Evolutionary conservation across 2,888 invertebrate genomes (phyloP), one percentile per base, ranked within the genome.

Genomic region (Xanthorhoe designata): DNA sequence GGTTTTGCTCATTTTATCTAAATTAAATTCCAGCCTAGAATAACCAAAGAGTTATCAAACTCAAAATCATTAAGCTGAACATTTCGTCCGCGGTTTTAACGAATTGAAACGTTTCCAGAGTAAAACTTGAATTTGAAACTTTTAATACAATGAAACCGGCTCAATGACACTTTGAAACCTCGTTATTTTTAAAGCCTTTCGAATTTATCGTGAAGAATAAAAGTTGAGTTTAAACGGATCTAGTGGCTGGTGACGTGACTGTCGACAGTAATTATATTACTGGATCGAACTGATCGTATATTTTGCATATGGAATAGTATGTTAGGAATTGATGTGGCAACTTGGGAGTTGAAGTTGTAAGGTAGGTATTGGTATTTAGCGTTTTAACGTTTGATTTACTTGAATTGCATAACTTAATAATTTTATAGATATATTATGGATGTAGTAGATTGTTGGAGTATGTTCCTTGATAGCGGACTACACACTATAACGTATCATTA

Each of bases 141-240:
- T 78, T 75, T 71, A 70, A 72, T 72, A 72, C 60, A 68, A 72
- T 64, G 58, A 61, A 38, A 58, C 55, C 64, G 53, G 61, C 50
- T 69, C 65, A 68, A 42, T 71, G 70, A 68, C 73, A 72, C 35
- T 75, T 69, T 45, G 17, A 57, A 69, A 67, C 47, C 69, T 75
- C 71, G 68, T 79, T 76, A 80, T 79, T 78, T 78, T 73, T 67
- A 62, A 73, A 72, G 71, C 55, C 57, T 65, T 56, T 68, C 57
- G 19, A 62, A 61, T 72, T 58, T 70, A 72, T 72, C 60, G 62
- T 60, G 60, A 61, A 64, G 66, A 17, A 56, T 15, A 24, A 35
- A 42, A 42, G 13, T 42, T 13, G 13, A 42, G 13, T 42, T 42
- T 42, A 42, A 42, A 42, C 38, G 38, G 5, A 13, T 42, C 13